phyloP scores from a whole-genome alignment of 2,797 vertebrate species.

The Salarias fasciatus region DNA sequence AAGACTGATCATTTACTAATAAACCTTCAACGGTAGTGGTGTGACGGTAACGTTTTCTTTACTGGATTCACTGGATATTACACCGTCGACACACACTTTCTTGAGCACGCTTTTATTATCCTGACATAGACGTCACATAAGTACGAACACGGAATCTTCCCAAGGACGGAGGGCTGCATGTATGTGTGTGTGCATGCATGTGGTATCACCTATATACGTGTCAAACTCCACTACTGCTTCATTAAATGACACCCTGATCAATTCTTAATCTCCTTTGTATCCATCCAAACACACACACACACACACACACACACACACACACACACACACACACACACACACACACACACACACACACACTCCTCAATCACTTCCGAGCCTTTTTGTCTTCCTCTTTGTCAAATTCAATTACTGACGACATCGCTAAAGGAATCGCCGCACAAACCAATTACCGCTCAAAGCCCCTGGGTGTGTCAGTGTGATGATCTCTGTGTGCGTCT shows the following conservation, averaged over 20 bases:
- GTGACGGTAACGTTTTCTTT: too few species aligned
- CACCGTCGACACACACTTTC: too few species aligned
- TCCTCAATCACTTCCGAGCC: slow-evolving; percentile 25
- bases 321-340: slow-evolving; percentile 6
- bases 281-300: slow-evolving; percentile 13
- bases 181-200: background rate
- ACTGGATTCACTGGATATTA: too few species aligned
- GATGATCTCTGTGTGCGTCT: slow-evolving; percentile 27
- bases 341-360: slow-evolving; percentile 7
- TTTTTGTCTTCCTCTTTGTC: slow-evolving; percentile 67
- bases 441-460: slow-evolving; percentile 64
- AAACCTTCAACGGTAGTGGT: too few species aligned
- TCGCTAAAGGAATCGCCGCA: slow-evolving; percentile 72
- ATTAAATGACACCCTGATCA: slow-evolving; percentile 66
- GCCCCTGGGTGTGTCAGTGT: slow-evolving; percentile 42
- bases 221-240: slow-evolving; percentile 51
- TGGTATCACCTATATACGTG: slow-evolving; percentile 41
- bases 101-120: too few species aligned
- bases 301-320: slow-evolving; percentile 13
- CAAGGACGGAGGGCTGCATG: background rate
- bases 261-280: slow-evolving; percentile 69
- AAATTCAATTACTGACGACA: slow-evolving; percentile 78
- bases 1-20: too few species aligned
- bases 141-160: background rate
- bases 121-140: background rate